Evolutionary conservation across 1,140 invertebrate genomes (phyloP), one percentile per base, ranked within the genome.

Genomic region (Oedothorax gibbosus): DNA sequence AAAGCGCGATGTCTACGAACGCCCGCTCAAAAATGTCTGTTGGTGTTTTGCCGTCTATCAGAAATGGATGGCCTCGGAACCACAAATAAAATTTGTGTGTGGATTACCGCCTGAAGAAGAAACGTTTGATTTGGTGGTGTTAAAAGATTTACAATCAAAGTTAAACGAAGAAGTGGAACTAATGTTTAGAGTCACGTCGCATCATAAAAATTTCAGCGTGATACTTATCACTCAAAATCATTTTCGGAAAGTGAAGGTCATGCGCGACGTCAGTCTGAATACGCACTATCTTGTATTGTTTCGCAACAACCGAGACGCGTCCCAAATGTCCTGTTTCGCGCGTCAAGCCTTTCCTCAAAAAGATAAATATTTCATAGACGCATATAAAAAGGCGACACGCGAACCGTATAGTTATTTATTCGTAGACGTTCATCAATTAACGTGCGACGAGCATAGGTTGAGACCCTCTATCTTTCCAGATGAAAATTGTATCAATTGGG

Each of bases 181-280:
- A 21, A 66, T 66, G 64, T 66, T 66, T 21, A 66, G 18, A 8
- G 64, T 66, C 12, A 35, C 10, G 35, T 66, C 64, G 11, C 18
- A 66, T 21, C 64, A 66, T 65, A 65, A 65, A 65, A 65, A 65
- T 65, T 65, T 65, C 62, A 65, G 62, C 62, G 8, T 65, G n/a
- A 65, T 65, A 20, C 21, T 65, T 7, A 65, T 65, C 11, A 65
- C 7, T 0, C 62, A 65, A 65, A 65, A 65, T 65, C n/a, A 14
- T 9, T 65, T 65, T n/a, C 62, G n/a, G 21, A 20, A 15, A 35
- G 14, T 14, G 21, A 68, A 15, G 21, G 65, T 68, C 21, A n/a
- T 49, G 6, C 21, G 21, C 21, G 65, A 68, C 9, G 49, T 68
- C 0, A 21, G 21, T 35, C 15, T 35, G 15, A 14, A 65, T 65